phyloP scores from a whole-genome alignment of 2,888 invertebrate species.

The Drosophila mimica region DNA sequence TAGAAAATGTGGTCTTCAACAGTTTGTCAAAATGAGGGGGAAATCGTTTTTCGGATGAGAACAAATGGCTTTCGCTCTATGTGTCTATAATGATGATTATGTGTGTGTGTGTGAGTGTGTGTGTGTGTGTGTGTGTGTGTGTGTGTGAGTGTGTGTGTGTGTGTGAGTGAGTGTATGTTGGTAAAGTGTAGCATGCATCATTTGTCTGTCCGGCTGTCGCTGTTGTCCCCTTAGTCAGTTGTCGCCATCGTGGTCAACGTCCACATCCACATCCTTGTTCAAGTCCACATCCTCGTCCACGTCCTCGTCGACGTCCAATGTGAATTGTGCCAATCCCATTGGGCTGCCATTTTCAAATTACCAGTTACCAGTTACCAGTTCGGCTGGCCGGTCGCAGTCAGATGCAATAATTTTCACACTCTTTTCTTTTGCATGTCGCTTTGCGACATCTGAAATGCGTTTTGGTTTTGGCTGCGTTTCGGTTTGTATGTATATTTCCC shows the following conservation, averaged over 20 bases:
- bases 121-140: slow-evolving; percentile 9
- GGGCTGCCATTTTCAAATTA: slow-evolving; percentile 38
- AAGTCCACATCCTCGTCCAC: slow-evolving; percentile 6
- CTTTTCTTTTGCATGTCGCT: slow-evolving; percentile 35
- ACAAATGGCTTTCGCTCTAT: slow-evolving; percentile 20
- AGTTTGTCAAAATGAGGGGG: slow-evolving; percentile 3
- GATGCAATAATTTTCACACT: slow-evolving; percentile 75
- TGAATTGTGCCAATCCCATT: slow-evolving; percentile 50
- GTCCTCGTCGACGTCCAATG: slow-evolving; percentile 49
- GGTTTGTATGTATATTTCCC: slow-evolving; percentile 15
- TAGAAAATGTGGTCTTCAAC: not conserved
- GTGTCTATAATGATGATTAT: slow-evolving; percentile 7
- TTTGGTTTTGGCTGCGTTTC: slow-evolving; percentile 29
- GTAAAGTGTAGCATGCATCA: slow-evolving; percentile 60
- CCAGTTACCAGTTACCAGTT: slow-evolving; percentile 20
- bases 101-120: slow-evolving; percentile 3
- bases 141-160: slow-evolving; percentile 4
- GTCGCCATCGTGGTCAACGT: slow-evolving; percentile 52
- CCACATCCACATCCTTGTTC: not conserved
- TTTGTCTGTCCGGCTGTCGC: slow-evolving; percentile 42
- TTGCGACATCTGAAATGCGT: slow-evolving; percentile 44
- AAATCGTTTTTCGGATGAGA: slow-evolving; percentile 26
- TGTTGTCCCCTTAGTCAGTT: slow-evolving; percentile 47
- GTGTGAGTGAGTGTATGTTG: slow-evolving; percentile 10
- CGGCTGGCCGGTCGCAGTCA: slow-evolving; percentile 8